Percentiles rank a stretch among this genome's conserved stretches.
These are phyloP conservation scores for Prochilodus magdalenae DNA, from an alignment of 2,113 vertebrate genomes.

Conservation along the genomic window DNA sequence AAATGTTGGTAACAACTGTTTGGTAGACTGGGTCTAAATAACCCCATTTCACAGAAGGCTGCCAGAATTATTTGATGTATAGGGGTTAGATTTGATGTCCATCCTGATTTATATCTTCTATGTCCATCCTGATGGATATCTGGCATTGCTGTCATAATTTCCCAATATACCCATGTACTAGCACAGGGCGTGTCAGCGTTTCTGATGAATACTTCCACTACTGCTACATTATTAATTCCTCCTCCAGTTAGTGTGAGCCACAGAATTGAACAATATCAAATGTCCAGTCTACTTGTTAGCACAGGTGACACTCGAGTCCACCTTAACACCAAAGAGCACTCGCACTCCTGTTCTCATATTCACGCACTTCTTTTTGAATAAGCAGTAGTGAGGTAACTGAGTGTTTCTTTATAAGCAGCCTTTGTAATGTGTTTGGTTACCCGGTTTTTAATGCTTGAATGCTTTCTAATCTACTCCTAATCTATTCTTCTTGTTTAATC, in stretches of 20 bases:
- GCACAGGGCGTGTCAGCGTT: not conserved
- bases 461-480: not conserved
- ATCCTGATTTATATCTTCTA: not conserved
- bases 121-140: not conserved
- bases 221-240: conserved; percentile 59
- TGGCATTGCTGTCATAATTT: not conserved
- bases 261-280: conserved; percentile 58
- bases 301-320: conserved; percentile 38
- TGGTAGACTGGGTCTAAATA: no score
- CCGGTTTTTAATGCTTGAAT: no score
- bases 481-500: not conserved
- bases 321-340: not conserved
- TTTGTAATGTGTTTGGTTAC: no score
- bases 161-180: not conserved
- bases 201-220: conserved; percentile 2
- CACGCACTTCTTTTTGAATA: not conserved
- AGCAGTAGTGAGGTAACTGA: not conserved
- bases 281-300: conserved; percentile 47
- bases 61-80: no score
- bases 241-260: conserved; percentile 47
- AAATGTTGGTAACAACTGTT: no score
- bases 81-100: no score
- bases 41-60: no score
- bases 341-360: conserved; percentile 5
- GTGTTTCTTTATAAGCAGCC: not conserved